Evolutionary conservation across 2,797 vertebrate genomes (phyloP).

Genomic region (Morus bassanus): DNA sequence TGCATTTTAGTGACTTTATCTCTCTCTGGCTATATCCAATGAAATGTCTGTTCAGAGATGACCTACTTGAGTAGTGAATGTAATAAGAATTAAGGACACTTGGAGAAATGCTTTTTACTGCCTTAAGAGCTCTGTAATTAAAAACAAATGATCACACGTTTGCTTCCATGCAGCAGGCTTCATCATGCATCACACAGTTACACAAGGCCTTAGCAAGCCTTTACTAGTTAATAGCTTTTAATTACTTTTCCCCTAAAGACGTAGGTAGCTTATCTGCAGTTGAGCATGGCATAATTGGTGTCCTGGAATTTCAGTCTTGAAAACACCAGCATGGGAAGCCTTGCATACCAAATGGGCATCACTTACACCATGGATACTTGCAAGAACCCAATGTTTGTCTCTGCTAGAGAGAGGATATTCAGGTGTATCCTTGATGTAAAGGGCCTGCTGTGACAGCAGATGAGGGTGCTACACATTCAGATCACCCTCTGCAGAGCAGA

Average conservation of each 20-base stretch:
- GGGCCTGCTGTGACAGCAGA: not conserved
- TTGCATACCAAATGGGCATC: not conserved
- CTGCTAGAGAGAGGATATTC: not conserved
- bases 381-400: not conserved
- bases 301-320: not conserved
- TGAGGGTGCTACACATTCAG: not conserved
- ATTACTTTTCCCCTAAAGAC: not conserved
- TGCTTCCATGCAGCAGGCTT: constrained; percentile 32
- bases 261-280: not conserved
- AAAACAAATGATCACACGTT: not conserved
- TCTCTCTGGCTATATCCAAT: constrained; percentile 35
- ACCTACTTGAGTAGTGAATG: constrained; percentile 39
- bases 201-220: not conserved
- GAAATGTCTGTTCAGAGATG: constrained; percentile 37
- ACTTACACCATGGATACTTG: not conserved
- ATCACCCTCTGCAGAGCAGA: not conserved
- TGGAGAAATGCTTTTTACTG: not conserved
- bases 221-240: not conserved
- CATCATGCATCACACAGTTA: constrained; percentile 5
- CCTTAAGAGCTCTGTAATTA: constrained; percentile 14
- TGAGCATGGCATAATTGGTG: not conserved
- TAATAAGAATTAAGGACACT: constrained; percentile 4
- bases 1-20: constrained; percentile 65
- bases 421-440: not conserved
- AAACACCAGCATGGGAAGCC: not conserved